Evolutionary conservation across 2,113 vertebrate species (phyloP).

Genomic region (Sprattus sprattus): DNA sequence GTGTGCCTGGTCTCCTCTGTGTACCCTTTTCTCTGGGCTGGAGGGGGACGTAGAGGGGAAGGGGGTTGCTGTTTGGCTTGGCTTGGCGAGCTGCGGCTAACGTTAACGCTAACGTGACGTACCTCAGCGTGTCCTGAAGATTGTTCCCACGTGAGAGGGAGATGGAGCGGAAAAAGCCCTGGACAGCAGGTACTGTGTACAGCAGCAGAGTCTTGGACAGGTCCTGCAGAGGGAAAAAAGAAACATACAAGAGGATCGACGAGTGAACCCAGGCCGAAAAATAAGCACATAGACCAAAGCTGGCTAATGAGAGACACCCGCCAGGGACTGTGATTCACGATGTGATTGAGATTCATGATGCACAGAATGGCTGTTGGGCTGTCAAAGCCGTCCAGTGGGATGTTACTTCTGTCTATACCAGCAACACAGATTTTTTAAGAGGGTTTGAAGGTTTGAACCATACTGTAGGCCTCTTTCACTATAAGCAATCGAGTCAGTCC

Average conservation of each 20-base stretch:
- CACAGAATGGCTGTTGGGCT: neutral
- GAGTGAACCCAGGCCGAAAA: neutral
- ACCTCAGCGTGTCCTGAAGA: constrained; percentile 97
- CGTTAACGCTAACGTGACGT: constrained; percentile 22
- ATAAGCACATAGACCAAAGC: neutral
- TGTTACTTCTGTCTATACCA: neutral
- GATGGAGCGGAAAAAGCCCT: constrained; percentile 97
- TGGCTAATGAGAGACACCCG: neutral
- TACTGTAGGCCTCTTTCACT: too few relatives aligned
- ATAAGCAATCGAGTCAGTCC: too few relatives aligned
- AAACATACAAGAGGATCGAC: neutral
- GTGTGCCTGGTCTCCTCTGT: neutral
- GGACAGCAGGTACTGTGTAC: constrained; percentile 97
- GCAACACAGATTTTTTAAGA: neutral
- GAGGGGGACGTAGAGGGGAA: neutral
- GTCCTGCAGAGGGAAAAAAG: constrained; percentile 72
- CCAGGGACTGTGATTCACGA: neutral
- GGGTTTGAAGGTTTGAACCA: too few relatives aligned
- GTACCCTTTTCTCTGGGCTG: neutral
- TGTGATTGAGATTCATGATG: constrained; percentile 7
- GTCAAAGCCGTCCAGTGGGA: neutral
- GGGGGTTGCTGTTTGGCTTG: neutral
- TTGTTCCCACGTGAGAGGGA: constrained; percentile 96
- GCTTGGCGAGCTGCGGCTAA: neutral
- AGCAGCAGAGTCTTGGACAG: constrained; percentile 91